Conservation (phyloP, 2,888 invertebrate species). For the Sisyra nigra region DNA sequence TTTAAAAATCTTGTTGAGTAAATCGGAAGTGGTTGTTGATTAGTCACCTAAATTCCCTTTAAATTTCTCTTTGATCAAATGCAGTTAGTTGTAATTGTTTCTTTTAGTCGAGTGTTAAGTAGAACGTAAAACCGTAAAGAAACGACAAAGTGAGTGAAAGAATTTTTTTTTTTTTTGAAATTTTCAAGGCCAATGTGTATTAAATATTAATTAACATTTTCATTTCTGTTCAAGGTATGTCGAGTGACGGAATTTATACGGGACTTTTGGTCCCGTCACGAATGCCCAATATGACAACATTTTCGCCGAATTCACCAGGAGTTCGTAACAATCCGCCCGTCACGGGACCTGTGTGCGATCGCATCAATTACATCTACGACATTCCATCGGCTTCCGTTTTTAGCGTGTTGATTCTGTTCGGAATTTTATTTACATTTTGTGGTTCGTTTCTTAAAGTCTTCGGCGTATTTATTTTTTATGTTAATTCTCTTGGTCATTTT, state of each 20-base stretch:
- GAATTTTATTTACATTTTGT: constrained; percentile 67
- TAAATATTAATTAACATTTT: background rate
- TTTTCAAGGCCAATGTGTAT: constrained; percentile 42
- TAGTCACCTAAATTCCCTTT: too few species aligned
- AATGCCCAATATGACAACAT: constrained; percentile 27
- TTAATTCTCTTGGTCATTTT: too few species aligned
- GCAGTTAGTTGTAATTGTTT: background rate
- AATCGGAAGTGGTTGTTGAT: too few species aligned
- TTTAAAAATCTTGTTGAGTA: too few species aligned
- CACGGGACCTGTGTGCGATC: constrained; percentile 33
- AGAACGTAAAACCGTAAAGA: background rate
- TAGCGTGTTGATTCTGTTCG: constrained; percentile 61
- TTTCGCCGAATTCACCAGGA: constrained; percentile 15
- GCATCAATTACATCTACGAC: constrained; percentile 45
- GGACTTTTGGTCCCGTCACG: constrained; percentile 36
- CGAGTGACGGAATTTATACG: constrained; percentile 31
- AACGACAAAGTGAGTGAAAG: background rate
- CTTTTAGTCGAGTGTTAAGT: background rate
- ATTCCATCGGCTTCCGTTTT: constrained; percentile 46
- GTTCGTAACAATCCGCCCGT: constrained; percentile 12
- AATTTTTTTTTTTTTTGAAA: constrained; percentile 36
- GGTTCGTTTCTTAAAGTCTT: constrained; percentile 37
- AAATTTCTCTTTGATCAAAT: background rate
- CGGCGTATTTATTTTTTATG: too few species aligned
- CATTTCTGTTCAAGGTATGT: constrained; percentile 1